A percentile compares a stretch with the other conserved stretches of the same genome.
Conservation (phyloP, 2,888 invertebrate genomes). For the Cosmorhoe ocellata region DNA sequence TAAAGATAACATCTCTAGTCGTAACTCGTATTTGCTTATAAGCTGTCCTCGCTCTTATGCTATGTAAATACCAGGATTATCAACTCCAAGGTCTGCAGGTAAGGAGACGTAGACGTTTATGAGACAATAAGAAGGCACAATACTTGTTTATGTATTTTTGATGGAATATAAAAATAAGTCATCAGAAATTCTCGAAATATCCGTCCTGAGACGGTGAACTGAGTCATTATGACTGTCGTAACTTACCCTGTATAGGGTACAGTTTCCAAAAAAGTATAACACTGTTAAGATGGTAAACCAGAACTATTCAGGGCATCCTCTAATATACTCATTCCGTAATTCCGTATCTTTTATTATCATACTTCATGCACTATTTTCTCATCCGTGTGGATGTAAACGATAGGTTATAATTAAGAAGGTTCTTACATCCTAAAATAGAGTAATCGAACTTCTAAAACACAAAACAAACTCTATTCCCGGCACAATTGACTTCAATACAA, state of each 20-base stretch:
- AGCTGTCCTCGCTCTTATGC: conserved; percentile 16
- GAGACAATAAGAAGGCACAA: conserved; percentile 15
- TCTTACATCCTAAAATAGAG: too few relatives aligned
- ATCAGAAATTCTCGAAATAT: background rate
- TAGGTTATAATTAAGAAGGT: too few relatives aligned
- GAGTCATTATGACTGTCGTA: background rate
- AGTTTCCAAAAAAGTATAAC: too few relatives aligned
- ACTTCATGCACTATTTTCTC: too few relatives aligned
- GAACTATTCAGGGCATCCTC: too few relatives aligned
- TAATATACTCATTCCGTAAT: too few relatives aligned
- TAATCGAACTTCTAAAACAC: conserved; percentile 32
- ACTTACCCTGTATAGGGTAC: too few relatives aligned
- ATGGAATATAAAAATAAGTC: conserved; percentile 12
- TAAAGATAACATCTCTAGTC: conserved; percentile 10
- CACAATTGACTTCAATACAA: conserved; percentile 40
- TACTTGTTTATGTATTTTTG: conserved; percentile 17
- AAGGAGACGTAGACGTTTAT: conserved; percentile 17
- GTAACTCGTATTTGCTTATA: conserved; percentile 19
- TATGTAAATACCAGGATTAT: conserved; percentile 22
- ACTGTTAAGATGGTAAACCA: too few relatives aligned
- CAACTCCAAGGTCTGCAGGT: conserved; percentile 9
- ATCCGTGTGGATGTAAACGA: too few relatives aligned
- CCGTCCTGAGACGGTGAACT: background rate
- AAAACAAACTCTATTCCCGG: conserved; percentile 40
- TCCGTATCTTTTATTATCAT: too few relatives aligned